Percentiles rank a stretch among this genome's conserved stretches.
These are phyloP conservation scores for Cheilosia variabilis DNA, from an alignment of 2,888 invertebrate genomes.

Conservation along the genomic window DNA sequence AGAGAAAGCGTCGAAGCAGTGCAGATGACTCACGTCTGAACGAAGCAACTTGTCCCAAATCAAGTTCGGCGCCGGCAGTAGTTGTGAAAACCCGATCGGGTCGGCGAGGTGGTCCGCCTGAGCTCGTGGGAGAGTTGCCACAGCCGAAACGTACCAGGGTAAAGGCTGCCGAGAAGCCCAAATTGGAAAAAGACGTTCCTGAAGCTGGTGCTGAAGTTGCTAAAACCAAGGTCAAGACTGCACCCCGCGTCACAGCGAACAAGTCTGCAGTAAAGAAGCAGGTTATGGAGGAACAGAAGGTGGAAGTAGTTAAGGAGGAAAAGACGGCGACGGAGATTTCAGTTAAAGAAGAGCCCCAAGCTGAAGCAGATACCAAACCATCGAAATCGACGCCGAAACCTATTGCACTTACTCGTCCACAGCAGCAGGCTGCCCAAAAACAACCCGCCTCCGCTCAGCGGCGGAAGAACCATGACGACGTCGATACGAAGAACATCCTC, in stretches of 20 bases:
- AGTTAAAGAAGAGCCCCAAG: slow-evolving; percentile 16
- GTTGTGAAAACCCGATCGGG: slow-evolving; percentile 78
- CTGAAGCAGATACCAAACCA: slow-evolving; percentile 17
- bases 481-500: slow-evolving; percentile 82
- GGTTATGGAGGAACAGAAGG: slow-evolving; percentile 20
- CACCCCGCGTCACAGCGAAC: background rate
- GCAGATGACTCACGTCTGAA: slow-evolving; percentile 76
- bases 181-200: slow-evolving; percentile 41
- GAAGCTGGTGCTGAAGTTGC: slow-evolving; percentile 18
- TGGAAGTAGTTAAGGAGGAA: slow-evolving; percentile 26
- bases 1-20: slow-evolving; percentile 81
- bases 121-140: slow-evolving; percentile 78
- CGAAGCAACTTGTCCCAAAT: slow-evolving; percentile 21
- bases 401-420: slow-evolving; percentile 21
- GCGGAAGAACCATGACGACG: slow-evolving; percentile 80
- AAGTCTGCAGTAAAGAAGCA: slow-evolving; percentile 29
- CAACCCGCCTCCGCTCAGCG: slow-evolving; percentile 62
- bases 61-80: slow-evolving; percentile 17
- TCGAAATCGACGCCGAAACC: slow-evolving; percentile 17
- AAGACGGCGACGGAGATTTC: slow-evolving; percentile 31
- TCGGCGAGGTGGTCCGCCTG: slow-evolving; percentile 79
- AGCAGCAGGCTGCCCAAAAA: slow-evolving; percentile 67
- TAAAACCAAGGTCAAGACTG: slow-evolving; percentile 35
- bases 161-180: slow-evolving; percentile 67
- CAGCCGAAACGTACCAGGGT: slow-evolving; percentile 79